Evolutionary conservation across 2,113 vertebrate species (phyloP).

Genomic region (Lycocorax pyrrhopterus): DNA sequence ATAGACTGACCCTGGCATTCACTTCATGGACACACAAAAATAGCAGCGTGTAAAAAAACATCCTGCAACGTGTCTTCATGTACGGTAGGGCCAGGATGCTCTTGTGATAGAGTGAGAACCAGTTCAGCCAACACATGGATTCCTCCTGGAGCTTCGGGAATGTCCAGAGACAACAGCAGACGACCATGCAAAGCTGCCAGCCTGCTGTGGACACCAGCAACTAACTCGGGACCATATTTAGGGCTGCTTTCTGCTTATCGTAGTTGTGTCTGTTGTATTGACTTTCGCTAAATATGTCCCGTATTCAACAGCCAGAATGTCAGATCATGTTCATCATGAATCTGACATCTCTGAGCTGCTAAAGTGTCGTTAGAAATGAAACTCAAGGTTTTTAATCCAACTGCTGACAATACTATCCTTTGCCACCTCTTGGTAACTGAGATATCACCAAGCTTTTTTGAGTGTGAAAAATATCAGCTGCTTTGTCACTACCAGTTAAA

Average conservation of each 20-base stretch:
- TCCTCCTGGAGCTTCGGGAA: not conserved
- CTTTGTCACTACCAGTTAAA: not conserved
- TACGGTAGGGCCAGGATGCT: not conserved
- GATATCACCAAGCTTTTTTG: not conserved
- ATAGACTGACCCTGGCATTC: not conserved
- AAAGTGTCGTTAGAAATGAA: not conserved
- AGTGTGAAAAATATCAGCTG: conserved; percentile 15
- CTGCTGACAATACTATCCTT: not conserved
- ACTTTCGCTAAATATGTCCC: not conserved
- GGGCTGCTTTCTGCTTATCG: not conserved
- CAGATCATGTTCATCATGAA: not conserved
- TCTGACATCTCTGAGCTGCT: not conserved
- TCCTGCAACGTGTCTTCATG: not conserved
- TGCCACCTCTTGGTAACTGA: conserved; percentile 2
- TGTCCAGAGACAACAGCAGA: not conserved
- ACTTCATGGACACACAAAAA: not conserved
- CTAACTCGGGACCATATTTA: not conserved
- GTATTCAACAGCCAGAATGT: not conserved
- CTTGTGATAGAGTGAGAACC: not conserved
- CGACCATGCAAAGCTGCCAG: not conserved
- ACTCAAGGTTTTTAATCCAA: not conserved
- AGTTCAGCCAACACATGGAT: not conserved
- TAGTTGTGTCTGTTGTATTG: not conserved
- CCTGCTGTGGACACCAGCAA: not conserved
- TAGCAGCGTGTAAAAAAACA: not conserved